phyloP scores from a whole-genome alignment of 92 coral and sea anemone genomes.

The Epizoanthus stellaris region DNA sequence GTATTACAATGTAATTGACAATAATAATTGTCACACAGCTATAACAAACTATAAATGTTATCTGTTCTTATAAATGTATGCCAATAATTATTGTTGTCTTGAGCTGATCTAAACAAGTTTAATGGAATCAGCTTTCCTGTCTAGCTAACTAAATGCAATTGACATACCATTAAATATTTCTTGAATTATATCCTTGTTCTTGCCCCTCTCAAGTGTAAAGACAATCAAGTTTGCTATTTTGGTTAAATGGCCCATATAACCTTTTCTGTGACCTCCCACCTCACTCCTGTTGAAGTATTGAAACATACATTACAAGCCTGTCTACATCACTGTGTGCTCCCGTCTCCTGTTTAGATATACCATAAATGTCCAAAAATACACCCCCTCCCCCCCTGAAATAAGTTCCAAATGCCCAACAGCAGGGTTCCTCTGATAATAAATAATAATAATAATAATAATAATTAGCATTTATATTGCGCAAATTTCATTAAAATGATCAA shows the following conservation, averaged over 20 bases:
- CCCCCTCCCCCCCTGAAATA: not conserved
- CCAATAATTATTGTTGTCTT: too few relatives aligned
- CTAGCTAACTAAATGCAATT: not conserved
- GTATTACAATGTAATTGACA: too few relatives aligned
- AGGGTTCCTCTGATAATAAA: not conserved
- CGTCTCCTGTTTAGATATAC: too few relatives aligned
- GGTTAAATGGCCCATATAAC: conserved; percentile 98
- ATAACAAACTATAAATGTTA: too few relatives aligned
- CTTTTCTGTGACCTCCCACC: conserved; percentile 74
- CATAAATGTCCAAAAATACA: not conserved
- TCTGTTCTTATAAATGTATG: too few relatives aligned
- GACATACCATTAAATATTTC: conserved; percentile 83
- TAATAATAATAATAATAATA: too few relatives aligned
- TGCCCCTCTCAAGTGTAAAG: conserved; percentile 79
- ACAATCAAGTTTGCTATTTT: conserved; percentile 91
- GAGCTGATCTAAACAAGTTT: not conserved
- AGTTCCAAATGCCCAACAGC: not conserved
- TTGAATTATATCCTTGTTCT: conserved; percentile 83
- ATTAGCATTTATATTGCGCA: too few relatives aligned
- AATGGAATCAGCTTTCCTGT: not conserved
- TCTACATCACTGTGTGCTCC: too few relatives aligned
- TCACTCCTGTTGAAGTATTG: conserved; percentile 53
- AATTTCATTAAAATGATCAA: too few relatives aligned
- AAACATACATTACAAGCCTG: not conserved
- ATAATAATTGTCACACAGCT: too few relatives aligned